Conservation (phyloP, 2,888 invertebrate genomes). For the Aphodius granarius region DNA sequence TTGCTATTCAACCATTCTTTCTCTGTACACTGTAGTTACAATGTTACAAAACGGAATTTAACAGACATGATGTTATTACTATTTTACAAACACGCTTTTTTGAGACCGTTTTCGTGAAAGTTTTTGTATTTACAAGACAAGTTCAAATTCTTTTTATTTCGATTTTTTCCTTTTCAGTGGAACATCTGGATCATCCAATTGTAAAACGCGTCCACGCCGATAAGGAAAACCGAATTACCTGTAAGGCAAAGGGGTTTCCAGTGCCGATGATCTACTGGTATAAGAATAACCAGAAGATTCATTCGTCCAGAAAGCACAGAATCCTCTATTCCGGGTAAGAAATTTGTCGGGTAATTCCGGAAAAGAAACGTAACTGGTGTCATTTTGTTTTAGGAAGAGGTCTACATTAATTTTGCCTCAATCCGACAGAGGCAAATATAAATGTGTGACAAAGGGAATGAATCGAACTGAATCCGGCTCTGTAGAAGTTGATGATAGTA, state of each 20-base stretch:
- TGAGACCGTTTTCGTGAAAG: too few species aligned
- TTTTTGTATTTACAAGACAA: too few species aligned
- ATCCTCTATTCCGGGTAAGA: slow-evolving; percentile 12
- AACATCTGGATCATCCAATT: neutral
- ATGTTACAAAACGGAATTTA: too few species aligned
- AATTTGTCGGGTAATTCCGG: neutral
- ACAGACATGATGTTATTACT: too few species aligned
- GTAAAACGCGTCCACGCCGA: slow-evolving; percentile 8
- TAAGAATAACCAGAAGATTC: slow-evolving; percentile 70
- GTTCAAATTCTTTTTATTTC: neutral
- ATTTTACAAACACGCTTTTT: too few species aligned
- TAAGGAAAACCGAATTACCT: slow-evolving; percentile 64
- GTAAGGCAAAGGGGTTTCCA: slow-evolving; percentile 75
- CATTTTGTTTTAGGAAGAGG: neutral
- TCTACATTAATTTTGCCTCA: neutral
- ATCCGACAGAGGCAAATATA: neutral
- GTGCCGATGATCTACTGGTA: slow-evolving; percentile 83
- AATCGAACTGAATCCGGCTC: neutral
- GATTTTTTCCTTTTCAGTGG: neutral
- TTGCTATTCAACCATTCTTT: too few species aligned
- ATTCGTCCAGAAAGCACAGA: slow-evolving; percentile 47
- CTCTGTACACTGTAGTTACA: too few species aligned
- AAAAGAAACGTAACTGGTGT: neutral
- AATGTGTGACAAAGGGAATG: neutral
- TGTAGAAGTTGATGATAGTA: neutral